Evolutionary conservation across 2,888 invertebrate genomes (phyloP).

Genomic region (Lordiphosa fenestrarum): DNA sequence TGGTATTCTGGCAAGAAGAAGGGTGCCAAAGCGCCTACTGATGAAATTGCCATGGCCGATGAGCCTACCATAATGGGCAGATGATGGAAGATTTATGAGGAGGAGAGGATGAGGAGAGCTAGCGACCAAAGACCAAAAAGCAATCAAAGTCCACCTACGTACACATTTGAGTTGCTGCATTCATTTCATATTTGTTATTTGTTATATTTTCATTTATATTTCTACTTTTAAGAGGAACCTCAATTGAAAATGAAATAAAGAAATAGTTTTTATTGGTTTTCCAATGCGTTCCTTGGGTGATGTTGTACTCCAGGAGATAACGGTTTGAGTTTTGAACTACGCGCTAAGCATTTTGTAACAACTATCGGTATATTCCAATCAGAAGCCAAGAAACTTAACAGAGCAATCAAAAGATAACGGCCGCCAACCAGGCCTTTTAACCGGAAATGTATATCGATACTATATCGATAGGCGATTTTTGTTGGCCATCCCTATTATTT

Average conservation of each 20-base stretch:
- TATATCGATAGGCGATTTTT: no score
- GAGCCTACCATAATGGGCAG: constrained; percentile 90
- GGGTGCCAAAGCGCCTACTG: constrained; percentile 90
- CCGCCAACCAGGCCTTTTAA: no score
- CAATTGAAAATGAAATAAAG: constrained; percentile 44
- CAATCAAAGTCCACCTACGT: constrained; percentile 27
- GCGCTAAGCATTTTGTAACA: no score
- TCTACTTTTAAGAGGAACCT: not conserved
- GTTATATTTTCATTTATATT: constrained; percentile 46
- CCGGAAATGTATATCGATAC: no score
- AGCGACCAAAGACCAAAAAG: constrained; percentile 55
- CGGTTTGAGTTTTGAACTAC: no score
- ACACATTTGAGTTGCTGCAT: constrained; percentile 26
- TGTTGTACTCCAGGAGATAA: no score
- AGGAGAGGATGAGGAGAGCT: constrained; percentile 16
- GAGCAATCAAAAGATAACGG: no score
- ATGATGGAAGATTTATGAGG: constrained; percentile 68
- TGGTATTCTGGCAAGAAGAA: constrained; percentile 92
- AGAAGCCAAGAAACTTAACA: no score
- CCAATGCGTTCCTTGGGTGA: no score
- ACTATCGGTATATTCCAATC: no score
- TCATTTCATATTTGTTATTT: constrained; percentile 60
- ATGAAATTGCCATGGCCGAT: constrained; percentile 91
- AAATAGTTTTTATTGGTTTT: constrained; percentile 24
- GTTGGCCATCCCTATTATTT: no score